phyloP scores from a whole-genome alignment of 2,797 vertebrate species.

The Gymnothorax reevesii region DNA sequence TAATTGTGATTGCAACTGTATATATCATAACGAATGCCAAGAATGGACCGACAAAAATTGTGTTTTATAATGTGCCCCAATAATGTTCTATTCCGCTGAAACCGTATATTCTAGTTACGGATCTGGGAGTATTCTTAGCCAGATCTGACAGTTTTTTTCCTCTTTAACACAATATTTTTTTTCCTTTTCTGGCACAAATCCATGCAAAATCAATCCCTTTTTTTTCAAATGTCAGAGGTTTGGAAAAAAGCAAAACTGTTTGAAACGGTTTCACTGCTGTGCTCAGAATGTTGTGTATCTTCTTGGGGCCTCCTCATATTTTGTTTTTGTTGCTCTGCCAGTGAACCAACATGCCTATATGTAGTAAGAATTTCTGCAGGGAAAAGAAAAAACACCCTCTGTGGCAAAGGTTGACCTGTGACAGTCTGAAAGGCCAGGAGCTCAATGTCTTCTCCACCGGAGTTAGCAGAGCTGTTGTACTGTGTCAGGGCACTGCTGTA shows the following conservation, averaged over 20 bases:
- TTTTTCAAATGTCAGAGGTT: neutral
- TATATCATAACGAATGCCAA: neutral
- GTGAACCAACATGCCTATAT: neutral
- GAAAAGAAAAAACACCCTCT: neutral
- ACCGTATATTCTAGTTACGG: neutral
- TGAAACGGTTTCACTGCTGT: neutral
- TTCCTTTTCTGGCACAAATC: neutral
- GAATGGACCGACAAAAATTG: neutral
- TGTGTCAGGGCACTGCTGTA: slow-evolving; percentile 65
- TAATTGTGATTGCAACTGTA: neutral
- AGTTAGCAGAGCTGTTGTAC: slow-evolving; percentile 70
- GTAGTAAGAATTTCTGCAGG: neutral
- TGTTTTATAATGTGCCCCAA: slow-evolving; percentile 1
- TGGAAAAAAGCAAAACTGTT: slow-evolving; percentile 1
- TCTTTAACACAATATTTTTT: neutral
- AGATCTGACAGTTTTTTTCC: neutral
- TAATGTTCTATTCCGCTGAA: neutral
- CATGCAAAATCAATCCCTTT: neutral
- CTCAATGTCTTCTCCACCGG: slow-evolving; percentile 71
- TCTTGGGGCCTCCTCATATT: neutral
- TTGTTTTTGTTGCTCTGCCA: neutral
- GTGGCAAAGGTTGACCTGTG: slow-evolving; percentile 59
- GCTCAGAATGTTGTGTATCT: neutral
- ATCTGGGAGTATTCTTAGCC: neutral
- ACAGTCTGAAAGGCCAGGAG: slow-evolving; percentile 76